phyloP scores from a whole-genome alignment of 2,888 invertebrate species.

The Blomia tropicalis region DNA sequence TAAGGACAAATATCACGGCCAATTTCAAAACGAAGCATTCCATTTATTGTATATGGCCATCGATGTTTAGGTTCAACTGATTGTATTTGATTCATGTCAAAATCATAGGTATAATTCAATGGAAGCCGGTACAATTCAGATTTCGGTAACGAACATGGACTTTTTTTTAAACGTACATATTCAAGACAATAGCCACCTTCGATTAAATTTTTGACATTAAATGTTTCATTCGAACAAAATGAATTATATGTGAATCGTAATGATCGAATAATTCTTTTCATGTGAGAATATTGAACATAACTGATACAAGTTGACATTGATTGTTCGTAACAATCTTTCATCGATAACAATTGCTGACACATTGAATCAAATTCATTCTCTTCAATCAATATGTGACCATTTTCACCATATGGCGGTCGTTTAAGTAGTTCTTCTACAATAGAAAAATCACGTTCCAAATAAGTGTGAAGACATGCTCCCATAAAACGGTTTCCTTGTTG shows the following conservation, averaged over 20 bases:
- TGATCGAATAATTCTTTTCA: constrained; percentile 17
- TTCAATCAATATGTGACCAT: constrained; percentile 16
- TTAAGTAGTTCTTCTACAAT: constrained; percentile 15
- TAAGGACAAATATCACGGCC: constrained; percentile 13
- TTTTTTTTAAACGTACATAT: constrained; percentile 14
- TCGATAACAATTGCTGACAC: background rate
- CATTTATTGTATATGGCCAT: constrained; percentile 15
- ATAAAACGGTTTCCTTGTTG: constrained; percentile 5
- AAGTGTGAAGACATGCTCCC: constrained; percentile 17
- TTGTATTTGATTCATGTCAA: background rate
- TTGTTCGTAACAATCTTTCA: constrained; percentile 17
- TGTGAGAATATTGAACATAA: constrained; percentile 12
- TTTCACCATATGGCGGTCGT: constrained; percentile 18
- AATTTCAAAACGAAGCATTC: constrained; percentile 21
- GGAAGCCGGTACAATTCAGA: no score
- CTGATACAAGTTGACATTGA: constrained; percentile 9
- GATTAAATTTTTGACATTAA: constrained; percentile 15
- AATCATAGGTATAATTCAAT: no score
- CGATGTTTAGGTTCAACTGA: background rate
- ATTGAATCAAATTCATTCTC: constrained; percentile 6
- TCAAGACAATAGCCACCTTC: constrained; percentile 21
- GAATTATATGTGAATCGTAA: background rate
- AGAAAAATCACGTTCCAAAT: constrained; percentile 20
- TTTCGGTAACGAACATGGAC: no score
- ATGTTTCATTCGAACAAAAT: background rate